Percentiles rank a stretch among this genome's conserved stretches.
Conservation (phyloP, 2,888 invertebrate species). For the Fragum fragum region DNA sequence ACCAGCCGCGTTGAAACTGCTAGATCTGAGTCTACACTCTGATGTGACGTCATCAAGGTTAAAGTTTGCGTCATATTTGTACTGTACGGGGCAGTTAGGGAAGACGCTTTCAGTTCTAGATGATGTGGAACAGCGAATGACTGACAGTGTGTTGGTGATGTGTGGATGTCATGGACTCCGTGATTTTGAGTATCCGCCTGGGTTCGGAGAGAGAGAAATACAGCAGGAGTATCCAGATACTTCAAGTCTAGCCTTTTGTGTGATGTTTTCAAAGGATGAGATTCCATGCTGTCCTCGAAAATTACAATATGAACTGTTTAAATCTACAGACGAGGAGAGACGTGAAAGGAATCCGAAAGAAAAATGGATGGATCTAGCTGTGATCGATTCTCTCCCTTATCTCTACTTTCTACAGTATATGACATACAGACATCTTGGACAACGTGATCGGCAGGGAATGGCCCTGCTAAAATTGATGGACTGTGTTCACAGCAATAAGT, state of each 20-base stretch:
- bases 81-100: not conserved
- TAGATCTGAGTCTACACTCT: not conserved
- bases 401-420: too few relatives aligned
- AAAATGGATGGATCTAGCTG: not conserved
- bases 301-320: conserved; percentile 13
- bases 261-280: too few relatives aligned
- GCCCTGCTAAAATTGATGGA: not conserved
- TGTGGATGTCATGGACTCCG: not conserved
- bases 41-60: not conserved
- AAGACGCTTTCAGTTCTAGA: not conserved
- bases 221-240: not conserved
- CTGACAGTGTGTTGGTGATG: not conserved
- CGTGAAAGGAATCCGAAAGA: not conserved
- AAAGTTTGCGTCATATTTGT: not conserved
- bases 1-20: not conserved
- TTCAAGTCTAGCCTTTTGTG: not conserved
- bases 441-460: not conserved
- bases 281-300: not conserved
- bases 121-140: not conserved
- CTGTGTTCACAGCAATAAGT: not conserved
- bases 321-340: not conserved
- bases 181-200: not conserved
- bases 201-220: not conserved
- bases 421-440: too few relatives aligned
- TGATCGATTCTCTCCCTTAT: too few relatives aligned